phyloP scores from a whole-genome alignment of 92 coral and sea anemone species.

The Actinernus sp. region DNA sequence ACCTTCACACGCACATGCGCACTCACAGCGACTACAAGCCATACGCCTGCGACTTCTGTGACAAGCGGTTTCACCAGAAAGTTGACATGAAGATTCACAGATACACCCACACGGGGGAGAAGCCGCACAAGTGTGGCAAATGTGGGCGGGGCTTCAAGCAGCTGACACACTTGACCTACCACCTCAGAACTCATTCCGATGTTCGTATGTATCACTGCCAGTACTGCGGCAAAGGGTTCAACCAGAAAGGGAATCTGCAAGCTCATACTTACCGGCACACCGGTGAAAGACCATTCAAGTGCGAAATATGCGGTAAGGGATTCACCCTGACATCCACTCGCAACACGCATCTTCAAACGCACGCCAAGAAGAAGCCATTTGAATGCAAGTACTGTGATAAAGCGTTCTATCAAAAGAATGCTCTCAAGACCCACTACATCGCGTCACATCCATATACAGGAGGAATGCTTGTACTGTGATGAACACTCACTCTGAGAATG shows the following conservation, averaged over 20 bases:
- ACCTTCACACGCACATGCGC: constrained; percentile 97
- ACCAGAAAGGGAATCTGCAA: constrained; percentile 94
- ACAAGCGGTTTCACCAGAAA: constrained; percentile 95
- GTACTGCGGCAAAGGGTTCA: constrained; percentile 91
- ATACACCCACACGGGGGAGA: constrained; percentile 82
- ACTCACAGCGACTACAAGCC: constrained; percentile 92
- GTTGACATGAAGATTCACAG: constrained; percentile 89
- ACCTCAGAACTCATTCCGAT: constrained; percentile 95
- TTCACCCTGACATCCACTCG: constrained; percentile 91
- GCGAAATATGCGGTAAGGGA: constrained; percentile 84
- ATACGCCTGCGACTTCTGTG: constrained; percentile 86
- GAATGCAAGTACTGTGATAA: constrained; percentile 85
- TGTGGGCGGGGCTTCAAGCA: constrained; percentile 98
- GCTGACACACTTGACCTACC: constrained; percentile 91
- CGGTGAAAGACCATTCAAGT: constrained; percentile 91
- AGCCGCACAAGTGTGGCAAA: constrained; percentile 85
- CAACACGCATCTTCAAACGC: constrained; percentile 88
- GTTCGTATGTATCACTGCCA: constrained; percentile 87
- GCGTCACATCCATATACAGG: constrained; percentile 89
- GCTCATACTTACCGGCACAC: constrained; percentile 95
- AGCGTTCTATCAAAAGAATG: constrained; percentile 93
- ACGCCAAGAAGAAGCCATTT: constrained; percentile 85
- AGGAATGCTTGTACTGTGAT: constrained; percentile 75
- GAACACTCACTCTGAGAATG: no score
- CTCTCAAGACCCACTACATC: constrained; percentile 86